phyloP scores from a whole-genome alignment of 2,888 invertebrate genomes.

The Tetrapedia diversipes region DNA sequence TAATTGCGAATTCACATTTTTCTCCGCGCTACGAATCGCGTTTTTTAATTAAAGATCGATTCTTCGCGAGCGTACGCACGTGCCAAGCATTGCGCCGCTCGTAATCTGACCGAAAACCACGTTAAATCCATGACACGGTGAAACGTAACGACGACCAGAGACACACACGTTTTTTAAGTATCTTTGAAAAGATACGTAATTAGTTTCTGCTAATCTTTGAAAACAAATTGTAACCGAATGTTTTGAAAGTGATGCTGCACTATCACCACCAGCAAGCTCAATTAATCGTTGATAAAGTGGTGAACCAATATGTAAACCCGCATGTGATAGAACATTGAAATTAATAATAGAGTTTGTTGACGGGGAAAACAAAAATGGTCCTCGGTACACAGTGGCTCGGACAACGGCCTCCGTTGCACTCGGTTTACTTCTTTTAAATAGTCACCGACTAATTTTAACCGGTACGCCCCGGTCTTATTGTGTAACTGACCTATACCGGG shows the following conservation, averaged over 20 bases:
- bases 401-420: slow-evolving; percentile 43
- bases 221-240: slow-evolving; percentile 81
- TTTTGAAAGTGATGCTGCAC: slow-evolving; percentile 83
- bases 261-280: slow-evolving; percentile 89
- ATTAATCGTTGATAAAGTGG: slow-evolving; percentile 91
- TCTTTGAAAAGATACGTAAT: slow-evolving; percentile 90
- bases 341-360: slow-evolving; percentile 17
- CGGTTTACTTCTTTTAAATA: slow-evolving; percentile 49
- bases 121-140: too few relatives aligned
- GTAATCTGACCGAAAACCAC: too few relatives aligned
- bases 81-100: too few relatives aligned
- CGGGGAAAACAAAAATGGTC: slow-evolving; percentile 2
- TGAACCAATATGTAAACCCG: slow-evolving; percentile 73
- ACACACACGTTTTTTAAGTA: too few relatives aligned
- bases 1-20: too few relatives aligned
- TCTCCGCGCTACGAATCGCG: background rate
- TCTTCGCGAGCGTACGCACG: background rate
- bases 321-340: background rate
- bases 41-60: slow-evolving; percentile 43
- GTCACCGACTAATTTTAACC: slow-evolving; percentile 58
- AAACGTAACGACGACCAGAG: too few relatives aligned
- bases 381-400: slow-evolving; percentile 1
- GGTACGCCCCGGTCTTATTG: slow-evolving; percentile 48
- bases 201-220: slow-evolving; percentile 88
- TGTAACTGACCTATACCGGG: slow-evolving; percentile 54